Evolutionary conservation across 2,113 vertebrate genomes (phyloP).

Genomic region (Oryzias celebensis): DNA sequence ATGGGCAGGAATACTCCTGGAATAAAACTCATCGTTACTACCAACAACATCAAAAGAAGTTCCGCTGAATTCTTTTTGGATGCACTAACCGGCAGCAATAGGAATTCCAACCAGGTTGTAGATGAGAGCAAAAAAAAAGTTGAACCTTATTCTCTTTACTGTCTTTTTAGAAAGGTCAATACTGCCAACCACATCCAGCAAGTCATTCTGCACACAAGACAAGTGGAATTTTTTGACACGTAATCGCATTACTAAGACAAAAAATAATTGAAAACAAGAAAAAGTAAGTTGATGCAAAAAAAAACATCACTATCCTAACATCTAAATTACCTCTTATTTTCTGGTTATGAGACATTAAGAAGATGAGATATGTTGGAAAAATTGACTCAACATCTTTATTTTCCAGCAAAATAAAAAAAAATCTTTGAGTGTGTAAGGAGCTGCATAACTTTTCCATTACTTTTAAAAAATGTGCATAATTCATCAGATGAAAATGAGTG

Average conservation of each 20-base stretch:
- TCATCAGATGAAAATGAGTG: too few relatives aligned
- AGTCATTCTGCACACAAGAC: constrained; percentile 82
- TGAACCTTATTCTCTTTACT: constrained; percentile 89
- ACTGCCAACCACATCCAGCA: constrained; percentile 93
- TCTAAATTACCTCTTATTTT: too few relatives aligned
- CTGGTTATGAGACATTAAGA: too few relatives aligned
- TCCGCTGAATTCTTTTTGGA: too few relatives aligned
- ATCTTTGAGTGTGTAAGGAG: too few relatives aligned
- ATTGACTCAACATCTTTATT: too few relatives aligned
- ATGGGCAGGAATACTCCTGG: constrained; percentile 90
- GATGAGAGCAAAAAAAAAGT: constrained; percentile 92
- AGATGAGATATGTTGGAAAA: too few relatives aligned
- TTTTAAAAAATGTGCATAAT: too few relatives aligned
- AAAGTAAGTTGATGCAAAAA: not conserved
- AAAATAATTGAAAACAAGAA: not conserved
- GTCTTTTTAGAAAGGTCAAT: constrained; percentile 96
- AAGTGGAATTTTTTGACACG: not conserved
- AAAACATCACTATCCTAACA: too few relatives aligned
- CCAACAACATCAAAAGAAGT: too few relatives aligned
- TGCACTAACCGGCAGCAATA: constrained; percentile 87
- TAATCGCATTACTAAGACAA: not conserved
- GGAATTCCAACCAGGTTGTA: constrained; percentile 96
- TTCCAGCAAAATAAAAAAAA: too few relatives aligned
- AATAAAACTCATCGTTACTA: not conserved
- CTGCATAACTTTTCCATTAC: too few relatives aligned